Base-by-base conservation (phyloP, 2,888 invertebrate genomes). In the Rhagonycha fulva region DNA sequence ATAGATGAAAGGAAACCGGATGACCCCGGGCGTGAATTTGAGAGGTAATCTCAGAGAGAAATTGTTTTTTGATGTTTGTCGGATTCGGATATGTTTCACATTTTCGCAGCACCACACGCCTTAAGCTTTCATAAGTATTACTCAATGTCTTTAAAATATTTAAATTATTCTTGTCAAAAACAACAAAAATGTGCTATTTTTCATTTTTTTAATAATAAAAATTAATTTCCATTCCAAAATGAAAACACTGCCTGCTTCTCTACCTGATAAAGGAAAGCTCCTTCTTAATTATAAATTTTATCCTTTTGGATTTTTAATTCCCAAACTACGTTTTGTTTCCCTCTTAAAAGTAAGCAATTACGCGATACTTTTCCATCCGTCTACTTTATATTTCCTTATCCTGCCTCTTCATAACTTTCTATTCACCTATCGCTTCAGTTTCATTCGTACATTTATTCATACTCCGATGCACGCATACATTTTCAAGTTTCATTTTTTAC, bases 21-120 rank as follows among this genome's bases (percentile, higher is more conserved):
- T 82, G 81, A 82, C 82, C 82, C 77, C 76, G 78, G 80, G 82
- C 83, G 81, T 83, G 82, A 82, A 82, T 81, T 82, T 82, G 83
- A 81, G 80, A 82, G 82, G 83, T 82, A 83, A 82, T 83, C 83
- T 82, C 77, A 78, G 78, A 75, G 79, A 78, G 80, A 81, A 83
- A 83, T 83, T 82, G 82, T 82, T 82, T 83, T 81, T 80, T 82
- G 79, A 80, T 82, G 80, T 80, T 79, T 80, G 78, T 72, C 76
- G 81, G 80, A 81, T 80, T 80, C 71, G 62, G 71, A 74, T 74
- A 72, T 73, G 72, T 76, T 76, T 72, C 72, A 62, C 72, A 69
- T 73, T 76, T 72, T 68, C 70, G n/a, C 47, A 10, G 70, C 61
- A 72, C 72, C 68, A 72, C 66, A 72, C 66, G 76, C 72, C 72